These are phyloP conservation scores for Cynopterus brachyotis DNA, from an alignment of 2,113 vertebrate genomes.

Conservation along the genomic window DNA sequence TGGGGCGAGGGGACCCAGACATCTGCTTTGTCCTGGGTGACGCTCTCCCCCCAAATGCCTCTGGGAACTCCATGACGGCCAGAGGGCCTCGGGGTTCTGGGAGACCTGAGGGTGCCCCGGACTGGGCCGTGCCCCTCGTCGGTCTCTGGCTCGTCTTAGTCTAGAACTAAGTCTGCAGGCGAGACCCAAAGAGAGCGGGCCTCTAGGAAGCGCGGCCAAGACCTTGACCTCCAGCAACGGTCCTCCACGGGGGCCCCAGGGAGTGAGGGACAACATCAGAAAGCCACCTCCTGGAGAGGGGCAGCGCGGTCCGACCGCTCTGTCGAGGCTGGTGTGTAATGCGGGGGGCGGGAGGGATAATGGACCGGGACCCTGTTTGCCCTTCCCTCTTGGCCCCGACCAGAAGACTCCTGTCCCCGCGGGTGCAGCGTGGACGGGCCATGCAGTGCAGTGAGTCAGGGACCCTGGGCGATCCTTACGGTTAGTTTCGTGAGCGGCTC, in stretches of 20 bases:
- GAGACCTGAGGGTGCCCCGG: not conserved
- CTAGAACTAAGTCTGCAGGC: not conserved
- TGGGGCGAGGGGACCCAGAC: not conserved
- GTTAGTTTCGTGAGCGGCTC: constrained; percentile 64
- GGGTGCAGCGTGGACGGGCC: not conserved
- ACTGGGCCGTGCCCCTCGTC: not conserved
- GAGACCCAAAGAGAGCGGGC: not conserved
- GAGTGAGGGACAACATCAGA: not conserved
- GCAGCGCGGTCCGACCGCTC: not conserved
- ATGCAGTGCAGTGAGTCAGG: constrained; percentile 67
- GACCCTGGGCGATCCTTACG: constrained; percentile 53
- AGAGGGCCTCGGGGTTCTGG: not conserved
- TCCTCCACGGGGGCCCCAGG: not conserved
- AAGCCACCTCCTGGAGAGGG: not conserved
- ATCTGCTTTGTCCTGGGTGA: not conserved
- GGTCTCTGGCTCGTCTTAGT: not conserved
- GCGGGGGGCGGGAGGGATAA: not conserved
- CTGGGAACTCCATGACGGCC: not conserved
- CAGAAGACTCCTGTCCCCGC: constrained; percentile 45
- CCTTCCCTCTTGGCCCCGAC: not conserved
- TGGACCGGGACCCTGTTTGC: not conserved
- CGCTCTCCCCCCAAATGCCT: not conserved
- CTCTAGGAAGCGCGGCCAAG: not conserved
- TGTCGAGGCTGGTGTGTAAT: not conserved
- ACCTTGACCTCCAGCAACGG: not conserved